These are phyloP conservation scores for Temnothorax ravouxi DNA, from an alignment of 2,888 invertebrate species.

Conservation along the genomic window DNA sequence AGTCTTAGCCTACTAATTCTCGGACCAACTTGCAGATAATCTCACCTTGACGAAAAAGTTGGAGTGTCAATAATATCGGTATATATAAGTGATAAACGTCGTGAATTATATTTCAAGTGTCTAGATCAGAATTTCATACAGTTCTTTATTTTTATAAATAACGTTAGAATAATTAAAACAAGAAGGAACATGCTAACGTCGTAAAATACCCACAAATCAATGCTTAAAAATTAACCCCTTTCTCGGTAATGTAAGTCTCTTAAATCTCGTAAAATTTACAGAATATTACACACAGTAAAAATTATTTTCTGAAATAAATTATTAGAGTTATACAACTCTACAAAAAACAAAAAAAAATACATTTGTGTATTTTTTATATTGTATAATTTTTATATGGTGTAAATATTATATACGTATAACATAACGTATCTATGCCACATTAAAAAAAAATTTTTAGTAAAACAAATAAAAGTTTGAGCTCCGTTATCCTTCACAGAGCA, in stretches of 20 bases:
- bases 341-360: background rate
- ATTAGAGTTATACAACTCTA: background rate
- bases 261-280: background rate
- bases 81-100: background rate
- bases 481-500: background rate
- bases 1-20: background rate
- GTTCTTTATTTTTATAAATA: background rate
- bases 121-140: background rate
- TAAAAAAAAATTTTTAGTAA: background rate
- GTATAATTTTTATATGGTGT: too few relatives aligned
- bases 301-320: background rate
- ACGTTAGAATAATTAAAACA: background rate
- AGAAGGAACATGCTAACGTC: too few relatives aligned
- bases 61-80: too few relatives aligned
- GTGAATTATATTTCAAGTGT: background rate
- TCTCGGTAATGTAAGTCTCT: background rate
- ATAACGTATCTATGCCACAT: background rate
- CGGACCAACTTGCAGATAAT: background rate
- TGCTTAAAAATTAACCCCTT: background rate
- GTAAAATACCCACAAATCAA: background rate
- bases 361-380: background rate
- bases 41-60: background rate
- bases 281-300: background rate
- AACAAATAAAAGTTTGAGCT: background rate
- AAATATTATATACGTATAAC: background rate